Evolutionary conservation across 2,888 invertebrate species (phyloP).

Genomic region (Mythimna impura): DNA sequence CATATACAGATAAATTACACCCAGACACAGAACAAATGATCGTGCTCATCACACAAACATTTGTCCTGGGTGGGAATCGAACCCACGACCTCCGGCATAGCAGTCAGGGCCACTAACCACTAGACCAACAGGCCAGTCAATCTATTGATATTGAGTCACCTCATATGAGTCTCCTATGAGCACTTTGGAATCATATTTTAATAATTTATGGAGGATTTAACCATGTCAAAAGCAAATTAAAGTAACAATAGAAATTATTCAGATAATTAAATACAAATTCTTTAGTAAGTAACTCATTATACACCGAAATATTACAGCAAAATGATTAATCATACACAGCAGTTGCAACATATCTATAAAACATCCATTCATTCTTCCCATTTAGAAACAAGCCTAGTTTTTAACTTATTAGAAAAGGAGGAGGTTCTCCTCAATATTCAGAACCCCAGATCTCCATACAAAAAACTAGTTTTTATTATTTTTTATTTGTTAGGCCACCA

Average conservation of each 20-base stretch:
- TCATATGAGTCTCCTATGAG: background rate
- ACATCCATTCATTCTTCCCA: conserved; percentile 5
- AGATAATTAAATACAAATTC: background rate
- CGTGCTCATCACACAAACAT: too few relatives aligned
- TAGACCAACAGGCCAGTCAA: too few relatives aligned
- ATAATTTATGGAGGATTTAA: background rate
- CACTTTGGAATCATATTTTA: background rate
- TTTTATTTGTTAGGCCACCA: too few relatives aligned
- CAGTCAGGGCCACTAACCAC: too few relatives aligned
- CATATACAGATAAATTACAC: too few relatives aligned
- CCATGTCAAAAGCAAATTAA: background rate
- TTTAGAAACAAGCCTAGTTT: background rate
- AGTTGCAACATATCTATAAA: conserved; percentile 20
- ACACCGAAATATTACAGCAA: background rate
- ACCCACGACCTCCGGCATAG: too few relatives aligned
- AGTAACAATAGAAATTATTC: background rate
- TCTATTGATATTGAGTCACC: background rate
- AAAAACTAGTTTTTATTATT: too few relatives aligned
- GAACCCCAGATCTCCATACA: too few relatives aligned
- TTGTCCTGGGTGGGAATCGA: too few relatives aligned
- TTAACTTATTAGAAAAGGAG: background rate
- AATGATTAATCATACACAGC: background rate
- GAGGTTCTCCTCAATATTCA: too few relatives aligned
- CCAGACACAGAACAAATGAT: too few relatives aligned
- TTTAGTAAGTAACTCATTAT: background rate